Conservation (phyloP, 2,113 vertebrate species). For the Neogale vison region DNA sequence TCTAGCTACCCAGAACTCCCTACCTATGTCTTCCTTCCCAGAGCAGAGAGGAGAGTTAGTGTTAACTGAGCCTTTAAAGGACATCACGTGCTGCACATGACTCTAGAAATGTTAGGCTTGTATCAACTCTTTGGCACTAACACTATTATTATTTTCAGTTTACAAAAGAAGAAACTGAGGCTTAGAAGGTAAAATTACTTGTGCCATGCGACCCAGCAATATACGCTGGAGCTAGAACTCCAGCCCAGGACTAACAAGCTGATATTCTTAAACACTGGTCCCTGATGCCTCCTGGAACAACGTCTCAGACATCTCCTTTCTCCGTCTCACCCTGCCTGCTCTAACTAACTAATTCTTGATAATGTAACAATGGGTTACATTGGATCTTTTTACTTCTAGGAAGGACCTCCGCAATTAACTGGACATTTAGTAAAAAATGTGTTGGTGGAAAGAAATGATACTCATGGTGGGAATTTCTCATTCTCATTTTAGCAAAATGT, state of each 20-base stretch:
- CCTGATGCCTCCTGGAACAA: not conserved
- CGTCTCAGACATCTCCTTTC: not conserved
- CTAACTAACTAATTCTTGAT: not conserved
- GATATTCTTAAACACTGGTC: not conserved
- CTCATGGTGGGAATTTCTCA: not conserved
- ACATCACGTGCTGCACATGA: not conserved
- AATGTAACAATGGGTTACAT: not conserved
- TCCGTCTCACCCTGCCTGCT: not conserved
- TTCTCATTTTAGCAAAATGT: constrained; percentile 11
- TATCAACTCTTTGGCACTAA: not conserved
- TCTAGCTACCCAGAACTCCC: not conserved
- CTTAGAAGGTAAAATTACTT: not conserved
- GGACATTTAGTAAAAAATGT: not conserved
- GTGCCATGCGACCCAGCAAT: not conserved
- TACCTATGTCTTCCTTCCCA: not conserved
- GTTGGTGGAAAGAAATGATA: constrained; percentile 4
- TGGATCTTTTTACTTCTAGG: not conserved
- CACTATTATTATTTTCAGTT: not conserved
- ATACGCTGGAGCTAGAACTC: not conserved
- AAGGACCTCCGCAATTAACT: not conserved
- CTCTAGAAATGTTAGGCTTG: not conserved
- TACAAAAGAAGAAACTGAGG: constrained; percentile 3
- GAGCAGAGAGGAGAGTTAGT: not conserved
- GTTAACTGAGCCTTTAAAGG: not conserved
- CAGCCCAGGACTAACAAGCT: not conserved